Conservation (phyloP, 2,888 invertebrate genomes). For the Gryllus longicercus region DNA sequence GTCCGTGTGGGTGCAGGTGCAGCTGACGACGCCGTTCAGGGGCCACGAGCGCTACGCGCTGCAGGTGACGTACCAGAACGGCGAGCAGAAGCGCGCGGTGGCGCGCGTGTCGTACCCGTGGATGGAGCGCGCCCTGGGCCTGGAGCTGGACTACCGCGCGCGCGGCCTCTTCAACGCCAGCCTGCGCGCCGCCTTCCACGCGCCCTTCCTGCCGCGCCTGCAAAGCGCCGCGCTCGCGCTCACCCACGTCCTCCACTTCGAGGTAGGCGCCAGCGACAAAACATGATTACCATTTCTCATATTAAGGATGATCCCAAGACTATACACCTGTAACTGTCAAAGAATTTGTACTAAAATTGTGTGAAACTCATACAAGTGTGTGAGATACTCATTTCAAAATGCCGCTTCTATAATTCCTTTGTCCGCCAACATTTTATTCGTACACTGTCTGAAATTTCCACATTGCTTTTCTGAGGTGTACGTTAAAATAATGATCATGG, state of each 20-base stretch:
- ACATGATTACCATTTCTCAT: too few relatives aligned
- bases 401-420: too few relatives aligned
- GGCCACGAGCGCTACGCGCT: background rate
- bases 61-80: background rate
- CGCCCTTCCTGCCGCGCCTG: background rate
- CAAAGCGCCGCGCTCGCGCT: background rate
- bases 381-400: too few relatives aligned
- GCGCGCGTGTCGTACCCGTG: background rate
- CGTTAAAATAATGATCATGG: too few relatives aligned
- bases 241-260: background rate
- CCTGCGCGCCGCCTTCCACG: background rate
- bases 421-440: too few relatives aligned
- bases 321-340: too few relatives aligned
- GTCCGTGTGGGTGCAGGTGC: background rate
- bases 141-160: constrained; percentile 5
- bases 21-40: background rate
- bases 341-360: too few relatives aligned
- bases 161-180: background rate
- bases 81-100: background rate
- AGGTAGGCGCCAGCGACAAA: background rate
- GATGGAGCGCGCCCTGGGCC: background rate
- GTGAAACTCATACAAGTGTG: too few relatives aligned
- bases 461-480: too few relatives aligned
- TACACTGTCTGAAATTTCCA: too few relatives aligned
- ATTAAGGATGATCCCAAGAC: too few relatives aligned